Percentiles rank a stretch among this genome's conserved stretches.
Evolutionary conservation across 2,888 invertebrate genomes (phyloP).

Genomic region (Brachyptera putata): DNA sequence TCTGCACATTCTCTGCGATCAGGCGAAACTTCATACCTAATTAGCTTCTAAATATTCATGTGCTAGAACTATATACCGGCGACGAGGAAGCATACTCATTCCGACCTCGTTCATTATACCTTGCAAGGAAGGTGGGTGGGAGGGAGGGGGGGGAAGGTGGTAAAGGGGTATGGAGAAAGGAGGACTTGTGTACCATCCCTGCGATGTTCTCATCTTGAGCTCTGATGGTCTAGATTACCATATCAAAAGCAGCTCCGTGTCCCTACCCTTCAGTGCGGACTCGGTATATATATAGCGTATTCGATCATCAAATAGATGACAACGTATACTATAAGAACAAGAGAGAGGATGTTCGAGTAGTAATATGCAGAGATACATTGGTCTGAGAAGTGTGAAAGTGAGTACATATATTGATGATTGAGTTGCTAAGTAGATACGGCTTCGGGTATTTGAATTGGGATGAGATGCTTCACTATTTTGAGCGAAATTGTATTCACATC

Average conservation of each 20-base stretch:
- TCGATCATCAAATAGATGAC: conserved; percentile 39
- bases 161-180: too few relatives aligned
- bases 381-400: conserved; percentile 38
- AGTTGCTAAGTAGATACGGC: too few relatives aligned
- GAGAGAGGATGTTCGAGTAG: conserved; percentile 44
- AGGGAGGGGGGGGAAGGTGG: conserved; percentile 3
- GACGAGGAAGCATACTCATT: conserved; percentile 9
- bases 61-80: conserved; percentile 22
- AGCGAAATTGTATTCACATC: too few relatives aligned
- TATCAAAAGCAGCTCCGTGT: conserved; percentile 24
- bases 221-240: conserved; percentile 22
- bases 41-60: conserved; percentile 36
- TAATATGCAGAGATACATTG: too few relatives aligned
- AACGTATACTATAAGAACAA: conserved; percentile 40
- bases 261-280: conserved; percentile 1
- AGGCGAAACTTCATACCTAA: conserved; percentile 25
- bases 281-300: conserved; percentile 39
- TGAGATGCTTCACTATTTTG: not conserved
- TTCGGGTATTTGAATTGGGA: not conserved
- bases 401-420: too few relatives aligned
- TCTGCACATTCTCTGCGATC: conserved; percentile 23
- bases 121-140: not conserved
- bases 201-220: conserved; percentile 24
- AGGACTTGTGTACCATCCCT: too few relatives aligned
- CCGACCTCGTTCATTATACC: conserved; percentile 28